These are phyloP conservation scores for Lepus europaeus DNA, from an alignment of 2,113 vertebrate genomes.

Conservation along the genomic window DNA sequence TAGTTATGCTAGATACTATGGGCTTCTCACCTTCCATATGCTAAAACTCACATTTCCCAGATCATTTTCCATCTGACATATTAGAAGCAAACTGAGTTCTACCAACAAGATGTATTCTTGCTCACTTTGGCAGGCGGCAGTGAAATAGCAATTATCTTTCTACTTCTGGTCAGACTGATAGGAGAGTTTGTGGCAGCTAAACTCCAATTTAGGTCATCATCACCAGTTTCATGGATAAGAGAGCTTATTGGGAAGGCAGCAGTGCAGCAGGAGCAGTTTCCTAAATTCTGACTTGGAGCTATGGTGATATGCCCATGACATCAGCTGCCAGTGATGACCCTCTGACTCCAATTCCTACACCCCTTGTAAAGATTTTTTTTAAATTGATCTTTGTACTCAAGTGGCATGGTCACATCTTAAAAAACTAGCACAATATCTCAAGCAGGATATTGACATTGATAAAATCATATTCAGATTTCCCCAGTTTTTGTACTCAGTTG, in stretches of 20 bases:
- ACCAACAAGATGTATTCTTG: neutral
- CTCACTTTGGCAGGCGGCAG: neutral
- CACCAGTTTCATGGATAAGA: neutral
- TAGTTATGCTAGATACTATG: neutral
- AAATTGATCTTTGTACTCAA: neutral
- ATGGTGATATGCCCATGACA: neutral
- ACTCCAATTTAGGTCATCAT: neutral
- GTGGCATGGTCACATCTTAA: neutral
- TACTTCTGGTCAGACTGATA: neutral
- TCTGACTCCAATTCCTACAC: neutral
- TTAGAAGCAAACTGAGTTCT: slow-evolving; percentile 23
- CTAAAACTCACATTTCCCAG: neutral
- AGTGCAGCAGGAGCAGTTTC: neutral
- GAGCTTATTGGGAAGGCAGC: neutral
- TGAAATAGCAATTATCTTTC: neutral
- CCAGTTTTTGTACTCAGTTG: neutral
- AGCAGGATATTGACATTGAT: neutral
- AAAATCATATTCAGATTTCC: neutral
- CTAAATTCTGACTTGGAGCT: neutral
- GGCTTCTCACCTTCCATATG: neutral
- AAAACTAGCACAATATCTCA: neutral
- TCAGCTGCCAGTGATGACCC: neutral
- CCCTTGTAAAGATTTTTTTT: neutral
- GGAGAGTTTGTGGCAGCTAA: neutral
- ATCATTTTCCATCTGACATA: neutral